Base-by-base conservation (phyloP, 1,140 invertebrate species). In the Helicoverpa zea region DNA sequence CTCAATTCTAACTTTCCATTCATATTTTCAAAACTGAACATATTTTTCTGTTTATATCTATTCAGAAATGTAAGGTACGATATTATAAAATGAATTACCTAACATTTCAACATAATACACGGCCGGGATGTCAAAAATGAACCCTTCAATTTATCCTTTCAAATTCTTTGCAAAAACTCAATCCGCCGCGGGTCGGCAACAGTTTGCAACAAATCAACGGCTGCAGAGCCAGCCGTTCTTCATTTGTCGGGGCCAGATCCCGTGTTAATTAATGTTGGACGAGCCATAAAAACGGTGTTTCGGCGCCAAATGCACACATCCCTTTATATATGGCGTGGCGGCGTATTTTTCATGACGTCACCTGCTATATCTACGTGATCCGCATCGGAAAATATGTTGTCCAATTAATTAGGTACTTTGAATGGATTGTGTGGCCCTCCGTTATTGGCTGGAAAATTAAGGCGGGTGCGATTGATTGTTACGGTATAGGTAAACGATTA, bases 371-470 rank as follows among this genome's bases (percentile, higher is more conserved):
- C 79, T 83, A 86, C 88, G 87, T 90, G 88, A 86, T 86, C 81
- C 79, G 83, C 66, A 83, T 87, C 29, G 84, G 82, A 88, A 88
- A 88, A 90, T 81, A 88, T 86, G 83, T 86, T 86, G 63, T 84
- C 83, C 85, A 86, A 88, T 88, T 90, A 90, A 88, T 88, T 85
- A 88, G 85, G 81, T 70, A 83, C 86, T 87, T 87, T 85, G 81
- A 84, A 85, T 85, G 83, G 83, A 84, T 85, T 83, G 78, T 83
- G 75, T 49, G 63, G 70, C 79, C 79, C 74, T 54, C 63, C 63
- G 83, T 85, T 85, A 88, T 88, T 86, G 85, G 81, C 82, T 83
- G 86, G 86, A 88, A 86, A 87, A 84, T 86, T 83, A 84, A 82
- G 79, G 82, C 63, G 77, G 80, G 81, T 29, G 35, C 81, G 85